Conservation (phyloP, 2,113 vertebrate species). For the Stigmatopora nigra region DNA sequence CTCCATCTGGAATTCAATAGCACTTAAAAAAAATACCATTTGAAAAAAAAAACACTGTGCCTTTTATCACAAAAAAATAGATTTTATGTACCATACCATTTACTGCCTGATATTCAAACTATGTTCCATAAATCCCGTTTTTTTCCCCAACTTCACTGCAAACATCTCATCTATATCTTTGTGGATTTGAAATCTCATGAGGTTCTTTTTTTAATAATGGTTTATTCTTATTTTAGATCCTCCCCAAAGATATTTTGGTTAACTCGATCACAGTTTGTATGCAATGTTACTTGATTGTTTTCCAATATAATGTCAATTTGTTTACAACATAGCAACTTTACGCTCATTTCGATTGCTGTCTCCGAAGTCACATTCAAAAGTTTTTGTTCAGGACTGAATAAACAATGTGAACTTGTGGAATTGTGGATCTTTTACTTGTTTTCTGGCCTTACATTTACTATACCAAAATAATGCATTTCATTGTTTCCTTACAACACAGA, state of each 20-base stretch:
- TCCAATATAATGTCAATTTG: slow-evolving; percentile 59
- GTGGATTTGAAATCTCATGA: slow-evolving; percentile 17
- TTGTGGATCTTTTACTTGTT: not conserved
- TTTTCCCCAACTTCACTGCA: slow-evolving; percentile 20
- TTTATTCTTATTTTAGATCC: slow-evolving; percentile 25
- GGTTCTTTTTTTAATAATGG: slow-evolving; percentile 6
- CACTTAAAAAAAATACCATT: not conserved
- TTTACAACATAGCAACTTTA: slow-evolving; percentile 57
- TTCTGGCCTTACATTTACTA: not conserved
- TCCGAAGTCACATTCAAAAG: slow-evolving; percentile 49
- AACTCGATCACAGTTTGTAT: slow-evolving; percentile 31
- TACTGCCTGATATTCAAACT: slow-evolving; percentile 5
- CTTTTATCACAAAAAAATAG: slow-evolving; percentile 9
- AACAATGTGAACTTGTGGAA: slow-evolving; percentile 62
- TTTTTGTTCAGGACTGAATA: slow-evolving; percentile 61
- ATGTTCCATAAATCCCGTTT: not conserved
- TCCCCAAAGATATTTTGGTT: slow-evolving; percentile 25
- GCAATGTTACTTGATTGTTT: slow-evolving; percentile 47
- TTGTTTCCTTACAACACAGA: not conserved
- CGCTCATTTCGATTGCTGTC: slow-evolving; percentile 49
- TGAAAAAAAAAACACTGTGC: slow-evolving; percentile 4
- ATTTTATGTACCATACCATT: slow-evolving; percentile 22
- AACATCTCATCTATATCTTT: slow-evolving; percentile 25
- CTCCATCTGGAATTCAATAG: not conserved
- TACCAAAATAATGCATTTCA: not conserved